These are phyloP conservation scores for Onychostruthus taczanowskii DNA, from an alignment of 2,113 vertebrate genomes.

Conservation along the genomic window DNA sequence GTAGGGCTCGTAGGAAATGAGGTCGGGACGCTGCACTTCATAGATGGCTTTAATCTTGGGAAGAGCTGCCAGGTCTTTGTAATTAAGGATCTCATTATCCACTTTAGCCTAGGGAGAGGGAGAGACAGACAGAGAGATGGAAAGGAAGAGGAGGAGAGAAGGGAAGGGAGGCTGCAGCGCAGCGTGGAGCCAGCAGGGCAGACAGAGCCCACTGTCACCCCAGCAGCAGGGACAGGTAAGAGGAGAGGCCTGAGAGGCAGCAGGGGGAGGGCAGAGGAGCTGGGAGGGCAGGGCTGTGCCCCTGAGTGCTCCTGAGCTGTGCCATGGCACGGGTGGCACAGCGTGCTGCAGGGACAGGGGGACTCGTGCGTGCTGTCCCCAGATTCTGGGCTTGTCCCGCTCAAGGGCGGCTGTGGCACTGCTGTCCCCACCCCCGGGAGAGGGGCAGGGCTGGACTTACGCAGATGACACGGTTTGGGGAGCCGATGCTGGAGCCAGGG, in stretches of 20 bases:
- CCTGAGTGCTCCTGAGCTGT: accelerated
- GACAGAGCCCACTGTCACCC: neutral
- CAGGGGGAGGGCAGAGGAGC: neutral
- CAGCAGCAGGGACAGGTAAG: neutral
- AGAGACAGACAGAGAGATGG: conserved; percentile 67
- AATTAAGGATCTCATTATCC: conserved; percentile 98
- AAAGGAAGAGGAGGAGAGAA: conserved; percentile 60
- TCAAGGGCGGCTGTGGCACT: neutral
- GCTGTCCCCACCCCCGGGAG: neutral
- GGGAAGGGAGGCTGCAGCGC: conserved; percentile 21
- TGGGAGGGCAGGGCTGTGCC: neutral
- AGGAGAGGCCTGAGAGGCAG: neutral
- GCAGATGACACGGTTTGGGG: conserved; percentile 94
- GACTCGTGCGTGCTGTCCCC: accelerated
- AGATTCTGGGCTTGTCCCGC: neutral
- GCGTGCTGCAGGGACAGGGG: accelerated
- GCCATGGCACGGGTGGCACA: accelerated
- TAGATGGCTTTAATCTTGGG: conserved; percentile 99
- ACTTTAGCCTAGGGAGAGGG: conserved; percentile 93
- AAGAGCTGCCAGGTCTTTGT: conserved; percentile 98
- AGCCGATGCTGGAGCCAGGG: conserved; percentile 94
- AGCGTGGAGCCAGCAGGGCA: neutral
- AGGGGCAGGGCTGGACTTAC: conserved; percentile 77
- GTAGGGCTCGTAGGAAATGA: conserved; percentile 94
- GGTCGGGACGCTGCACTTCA: conserved; percentile 94